phyloP scores from a whole-genome alignment of 2,888 invertebrate species.

The Cerceris ruficornis region DNA sequence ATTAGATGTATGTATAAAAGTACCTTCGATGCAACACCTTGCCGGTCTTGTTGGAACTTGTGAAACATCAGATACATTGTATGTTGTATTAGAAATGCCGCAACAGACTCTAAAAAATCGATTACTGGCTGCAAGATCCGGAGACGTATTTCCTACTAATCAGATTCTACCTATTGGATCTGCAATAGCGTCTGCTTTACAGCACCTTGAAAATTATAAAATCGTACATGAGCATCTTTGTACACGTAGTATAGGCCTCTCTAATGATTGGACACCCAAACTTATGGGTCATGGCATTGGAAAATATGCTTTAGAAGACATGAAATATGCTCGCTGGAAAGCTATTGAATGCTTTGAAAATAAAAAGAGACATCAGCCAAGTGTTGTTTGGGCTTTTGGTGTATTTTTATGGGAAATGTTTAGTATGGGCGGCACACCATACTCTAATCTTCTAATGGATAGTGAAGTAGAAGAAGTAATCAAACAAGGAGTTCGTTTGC shows the following conservation, averaged over 20 bases:
- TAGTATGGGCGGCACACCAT: conserved; percentile 91
- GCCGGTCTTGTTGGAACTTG: conserved; percentile 90
- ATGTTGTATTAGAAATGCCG: conserved; percentile 88
- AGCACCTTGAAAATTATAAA: conserved; percentile 81
- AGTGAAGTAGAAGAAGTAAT: conserved; percentile 83
- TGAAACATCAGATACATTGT: conserved; percentile 89
- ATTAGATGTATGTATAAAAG: conserved; percentile 87
- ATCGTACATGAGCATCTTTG: conserved; percentile 89
- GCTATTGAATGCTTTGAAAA: conserved; percentile 89
- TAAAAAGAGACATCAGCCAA: conserved; percentile 87
- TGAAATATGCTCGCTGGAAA: conserved; percentile 91
- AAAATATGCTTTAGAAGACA: conserved; percentile 86
- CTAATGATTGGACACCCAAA: conserved; percentile 87
- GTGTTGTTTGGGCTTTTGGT: conserved; percentile 93
- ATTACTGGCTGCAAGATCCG: conserved; percentile 80
- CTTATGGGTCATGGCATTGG: conserved; percentile 89
- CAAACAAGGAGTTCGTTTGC: conserved; percentile 87
- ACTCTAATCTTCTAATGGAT: conserved; percentile 86
- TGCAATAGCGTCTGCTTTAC: conserved; percentile 82
- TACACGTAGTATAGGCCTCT: conserved; percentile 88
- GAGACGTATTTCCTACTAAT: conserved; percentile 74
- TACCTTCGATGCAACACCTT: conserved; percentile 88
- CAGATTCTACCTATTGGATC: conserved; percentile 80
- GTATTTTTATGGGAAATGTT: conserved; percentile 92
- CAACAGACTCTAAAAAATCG: conserved; percentile 87